Evolutionary conservation across 2,113 vertebrate species (phyloP), one percentile per base, ranked within the genome.

Genomic region (Dipodomys ordii): DNA sequence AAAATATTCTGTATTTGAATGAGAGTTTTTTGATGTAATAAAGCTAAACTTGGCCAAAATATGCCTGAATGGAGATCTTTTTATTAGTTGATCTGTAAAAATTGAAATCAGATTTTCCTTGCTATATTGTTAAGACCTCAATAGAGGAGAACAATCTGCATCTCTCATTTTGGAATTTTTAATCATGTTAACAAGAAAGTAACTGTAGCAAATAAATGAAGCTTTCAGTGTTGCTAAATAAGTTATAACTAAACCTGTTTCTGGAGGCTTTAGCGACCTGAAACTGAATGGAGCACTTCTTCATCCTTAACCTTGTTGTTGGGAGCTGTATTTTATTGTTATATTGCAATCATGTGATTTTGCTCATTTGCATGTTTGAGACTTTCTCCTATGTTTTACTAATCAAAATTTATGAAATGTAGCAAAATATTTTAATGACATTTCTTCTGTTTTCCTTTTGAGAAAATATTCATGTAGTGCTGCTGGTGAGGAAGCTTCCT

Each of bases 1-100:
- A 94, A 96, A 93, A 35, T 78, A 84, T 88, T 92, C 60, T 96
- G 84, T 97, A 95, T 97, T 97, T 96, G 92, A 94, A 83, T 30
- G 87, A 88, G 82, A 95, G 89, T 53, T 90, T 97, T 94, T 94
- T 49, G 77, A 85, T 90, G 32, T 79, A 84, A 85, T 91, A 83
- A 95, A 95, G 65, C 60, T 96, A 90, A 92, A 39, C 64, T 93
- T 94, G 93, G 69, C 87, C 92, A 90, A 86, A 89, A 35, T 88
- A 1, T 86, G 74, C 39, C 78, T 95, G 74, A 96, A 90, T 83
- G 84, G 76, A 96, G 69, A 90, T 35, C n/a, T 60, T 93, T 87
- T 92, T 95, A 89, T 90, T 94, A 91, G 85, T 89, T 86, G 79
- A 84, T 80, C 67, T 92, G 10, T 84, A 16, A 92, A 88, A 73